These are phyloP conservation scores for Syngnathus scovelli DNA, from an alignment of 2,113 vertebrate species.

Conservation along the genomic window DNA sequence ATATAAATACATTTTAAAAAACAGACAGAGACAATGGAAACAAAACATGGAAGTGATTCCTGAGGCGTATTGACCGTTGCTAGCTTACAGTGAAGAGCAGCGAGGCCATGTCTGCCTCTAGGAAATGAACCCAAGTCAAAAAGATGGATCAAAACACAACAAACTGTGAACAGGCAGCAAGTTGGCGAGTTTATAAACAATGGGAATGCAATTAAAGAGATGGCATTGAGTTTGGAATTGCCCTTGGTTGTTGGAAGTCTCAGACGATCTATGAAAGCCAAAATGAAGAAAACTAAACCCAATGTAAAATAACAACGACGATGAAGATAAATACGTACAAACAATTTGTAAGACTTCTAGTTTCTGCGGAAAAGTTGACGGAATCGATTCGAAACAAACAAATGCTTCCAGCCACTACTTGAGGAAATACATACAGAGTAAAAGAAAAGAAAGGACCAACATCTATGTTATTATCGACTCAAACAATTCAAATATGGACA, in stretches of 20 bases:
- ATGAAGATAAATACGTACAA: not conserved
- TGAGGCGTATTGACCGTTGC: slow-evolving; percentile 21
- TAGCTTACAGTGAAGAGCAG: slow-evolving; percentile 19
- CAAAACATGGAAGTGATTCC: slow-evolving; percentile 6
- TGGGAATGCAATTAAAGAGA: not conserved
- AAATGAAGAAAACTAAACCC: slow-evolving; percentile 1
- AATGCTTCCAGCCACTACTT: not conserved
- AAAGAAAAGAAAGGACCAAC: not conserved
- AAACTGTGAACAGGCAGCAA: not conserved
- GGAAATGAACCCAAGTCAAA: slow-evolving; percentile 11
- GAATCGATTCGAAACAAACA: not conserved
- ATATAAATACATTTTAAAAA: not conserved
- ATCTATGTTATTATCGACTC: not conserved
- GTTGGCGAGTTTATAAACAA: slow-evolving; percentile 6
- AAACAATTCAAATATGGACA: not conserved
- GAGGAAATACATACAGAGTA: not conserved
- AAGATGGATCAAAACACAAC: slow-evolving; percentile 26
- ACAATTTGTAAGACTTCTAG: not conserved
- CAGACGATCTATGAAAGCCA: slow-evolving; percentile 20
- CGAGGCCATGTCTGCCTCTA: slow-evolving; percentile 18
- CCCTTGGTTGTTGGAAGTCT: slow-evolving; percentile 15
- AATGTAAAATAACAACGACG: not conserved
- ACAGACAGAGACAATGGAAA: slow-evolving; percentile 7
- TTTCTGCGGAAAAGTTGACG: not conserved
- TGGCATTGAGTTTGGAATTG: slow-evolving; percentile 13